phyloP scores from a whole-genome alignment of 2,888 invertebrate species.

The Coleophora flavipennella region DNA sequence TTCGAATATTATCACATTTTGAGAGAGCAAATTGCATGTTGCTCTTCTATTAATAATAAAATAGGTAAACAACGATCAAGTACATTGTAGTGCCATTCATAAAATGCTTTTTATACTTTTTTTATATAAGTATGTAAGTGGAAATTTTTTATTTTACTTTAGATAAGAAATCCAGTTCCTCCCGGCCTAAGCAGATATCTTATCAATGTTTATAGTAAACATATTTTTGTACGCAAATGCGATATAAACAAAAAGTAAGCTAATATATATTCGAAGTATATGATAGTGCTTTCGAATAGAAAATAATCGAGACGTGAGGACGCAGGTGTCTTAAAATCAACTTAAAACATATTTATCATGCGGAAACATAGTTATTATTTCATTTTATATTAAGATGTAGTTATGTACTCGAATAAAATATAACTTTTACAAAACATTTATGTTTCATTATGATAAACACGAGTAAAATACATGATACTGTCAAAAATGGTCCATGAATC shows the following conservation, averaged over 20 bases:
- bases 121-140: neutral
- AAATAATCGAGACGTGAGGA: conserved; percentile 36
- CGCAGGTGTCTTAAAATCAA: conserved; percentile 56
- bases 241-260: conserved; percentile 34
- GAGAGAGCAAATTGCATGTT: neutral
- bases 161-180: conserved; percentile 33
- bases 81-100: conserved; percentile 58
- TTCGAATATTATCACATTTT: too few species aligned
- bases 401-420: conserved; percentile 75
- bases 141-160: too few species aligned
- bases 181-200: conserved; percentile 34
- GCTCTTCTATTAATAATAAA: neutral
- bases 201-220: conserved; percentile 39
- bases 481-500: too few species aligned
- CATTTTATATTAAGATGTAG: conserved; percentile 71
- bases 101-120: conserved; percentile 18
- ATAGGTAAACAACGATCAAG: conserved; percentile 32
- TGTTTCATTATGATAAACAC: too few species aligned
- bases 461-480: too few species aligned
- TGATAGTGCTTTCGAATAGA: conserved; percentile 50
- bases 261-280: conserved; percentile 42
- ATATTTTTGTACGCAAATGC: conserved; percentile 60
- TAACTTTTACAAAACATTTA: conserved; percentile 59
- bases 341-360: conserved; percentile 67
- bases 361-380: conserved; percentile 67